Evolutionary conservation across 2,797 vertebrate species (phyloP), one percentile per base, ranked within the genome.

Genomic region (Rhincodon typus): DNA sequence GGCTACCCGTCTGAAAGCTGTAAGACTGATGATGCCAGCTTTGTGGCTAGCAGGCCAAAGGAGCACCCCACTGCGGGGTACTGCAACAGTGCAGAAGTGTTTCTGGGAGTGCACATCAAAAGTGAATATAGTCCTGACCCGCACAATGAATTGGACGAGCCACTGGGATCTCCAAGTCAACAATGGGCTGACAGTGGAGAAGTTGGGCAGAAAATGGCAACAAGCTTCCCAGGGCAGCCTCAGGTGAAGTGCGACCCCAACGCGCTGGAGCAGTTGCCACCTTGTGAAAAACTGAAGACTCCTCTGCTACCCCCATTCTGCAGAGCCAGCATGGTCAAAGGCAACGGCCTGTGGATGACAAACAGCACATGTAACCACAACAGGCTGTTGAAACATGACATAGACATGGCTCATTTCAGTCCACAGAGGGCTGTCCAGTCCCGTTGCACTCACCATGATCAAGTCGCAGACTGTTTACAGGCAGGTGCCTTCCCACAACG

Each of bases 61-160:
- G 94, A 95, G 25, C 42, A 30, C 30, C 96, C 96, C 46, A 50
- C 46, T 0, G 97, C 97, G 25, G 96, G 98, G 46, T 97, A 97
- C 84, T 98, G 98, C 38, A 97, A 98, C 0, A 93, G 66, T 23
- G 96, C 97, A 19, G 96, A 97, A 0, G 46, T 98, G 96, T 97
- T 98, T 91, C 96, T 98, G 0, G 98, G 98, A 70, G 97, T 98
- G 96, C 98, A 98, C 46, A 98, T 99, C 96, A 99, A 99, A 97
- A 98, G 96, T 0, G 99, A 99, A 97, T 98, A 98, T 0, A 98
- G 99, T 97, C 98, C 98, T 0, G 98, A 99, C 96, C 98, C 98
- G 0, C 98, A 99, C 96, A 98, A 98, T 0, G 96, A 98, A 91
- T 96, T 96, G 0, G 96, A 98, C 0, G 96, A 97, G 84, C 98